Evolutionary conservation across 2,113 vertebrate species (phyloP).

Genomic region (Ardeotis arabs): DNA sequence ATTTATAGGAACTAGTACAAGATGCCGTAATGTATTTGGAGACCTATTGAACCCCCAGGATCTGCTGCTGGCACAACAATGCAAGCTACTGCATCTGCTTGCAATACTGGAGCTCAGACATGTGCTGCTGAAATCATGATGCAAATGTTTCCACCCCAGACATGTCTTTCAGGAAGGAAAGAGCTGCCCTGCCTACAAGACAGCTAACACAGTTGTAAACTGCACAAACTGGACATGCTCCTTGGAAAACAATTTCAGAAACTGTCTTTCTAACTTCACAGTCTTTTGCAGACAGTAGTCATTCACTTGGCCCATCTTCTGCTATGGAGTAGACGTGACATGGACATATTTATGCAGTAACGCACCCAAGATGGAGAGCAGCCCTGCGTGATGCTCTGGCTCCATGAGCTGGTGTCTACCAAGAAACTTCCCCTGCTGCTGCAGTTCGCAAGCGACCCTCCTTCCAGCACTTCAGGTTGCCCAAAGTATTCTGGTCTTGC

Average conservation of each 20-base stretch:
- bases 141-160: not conserved
- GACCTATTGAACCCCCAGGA: not conserved
- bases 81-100: not conserved
- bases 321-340: not conserved
- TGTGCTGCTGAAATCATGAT: accelerated
- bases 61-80: not conserved
- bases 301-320: not conserved
- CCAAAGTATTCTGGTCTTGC: not conserved
- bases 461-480: not conserved
- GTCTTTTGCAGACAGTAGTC: not conserved
- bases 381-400: not conserved
- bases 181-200: not conserved
- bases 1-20: not conserved
- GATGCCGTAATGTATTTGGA: accelerated
- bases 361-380: not conserved
- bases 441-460: not conserved
- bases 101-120: not conserved
- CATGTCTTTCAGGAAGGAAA: not conserved
- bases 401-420: not conserved
- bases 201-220: accelerated
- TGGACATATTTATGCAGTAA: accelerated
- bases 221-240: accelerated
- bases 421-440: not conserved
- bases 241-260: not conserved
- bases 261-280: not conserved